These are phyloP conservation scores for Bellardia bayeri DNA, from an alignment of 2,888 invertebrate species.

Conservation along the genomic window DNA sequence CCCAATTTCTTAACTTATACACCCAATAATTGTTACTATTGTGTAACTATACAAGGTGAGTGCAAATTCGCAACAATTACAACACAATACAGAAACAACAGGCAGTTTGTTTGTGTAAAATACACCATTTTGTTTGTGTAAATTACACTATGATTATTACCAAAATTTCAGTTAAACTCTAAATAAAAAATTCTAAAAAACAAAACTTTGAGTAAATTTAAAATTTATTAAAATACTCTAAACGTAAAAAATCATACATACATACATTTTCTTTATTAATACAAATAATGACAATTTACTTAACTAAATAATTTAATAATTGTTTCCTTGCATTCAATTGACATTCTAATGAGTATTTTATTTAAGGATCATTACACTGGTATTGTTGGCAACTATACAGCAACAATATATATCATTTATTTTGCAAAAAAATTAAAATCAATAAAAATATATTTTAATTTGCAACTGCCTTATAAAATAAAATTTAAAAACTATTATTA, in stretches of 20 bases:
- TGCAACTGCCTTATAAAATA: constrained; percentile 19
- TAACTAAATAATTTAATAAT: constrained; percentile 70
- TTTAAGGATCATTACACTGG: constrained; percentile 81
- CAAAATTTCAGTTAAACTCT: too few species aligned
- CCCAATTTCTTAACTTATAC: too few species aligned
- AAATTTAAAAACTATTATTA: background rate
- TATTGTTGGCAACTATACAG: constrained; percentile 70
- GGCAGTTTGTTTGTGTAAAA: too few species aligned
- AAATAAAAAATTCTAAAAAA: background rate
- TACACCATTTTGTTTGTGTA: too few species aligned
- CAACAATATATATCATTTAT: constrained; percentile 68
- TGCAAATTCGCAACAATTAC: too few species aligned
- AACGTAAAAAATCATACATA: background rate
- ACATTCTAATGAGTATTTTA: constrained; percentile 79
- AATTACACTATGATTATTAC: too few species aligned
- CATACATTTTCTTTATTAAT: constrained; percentile 21
- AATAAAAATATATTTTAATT: background rate
- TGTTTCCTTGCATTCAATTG: constrained; percentile 75
- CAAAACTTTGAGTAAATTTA: background rate
- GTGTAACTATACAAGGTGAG: too few species aligned
- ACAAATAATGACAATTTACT: constrained; percentile 65
- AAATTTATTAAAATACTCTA: constrained; percentile 37
- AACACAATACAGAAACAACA: too few species aligned
- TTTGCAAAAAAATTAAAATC: background rate
- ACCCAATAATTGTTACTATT: too few species aligned